These are phyloP conservation scores for Trematomus bernacchii DNA, from an alignment of 2,797 vertebrate genomes.

Conservation along the genomic window DNA sequence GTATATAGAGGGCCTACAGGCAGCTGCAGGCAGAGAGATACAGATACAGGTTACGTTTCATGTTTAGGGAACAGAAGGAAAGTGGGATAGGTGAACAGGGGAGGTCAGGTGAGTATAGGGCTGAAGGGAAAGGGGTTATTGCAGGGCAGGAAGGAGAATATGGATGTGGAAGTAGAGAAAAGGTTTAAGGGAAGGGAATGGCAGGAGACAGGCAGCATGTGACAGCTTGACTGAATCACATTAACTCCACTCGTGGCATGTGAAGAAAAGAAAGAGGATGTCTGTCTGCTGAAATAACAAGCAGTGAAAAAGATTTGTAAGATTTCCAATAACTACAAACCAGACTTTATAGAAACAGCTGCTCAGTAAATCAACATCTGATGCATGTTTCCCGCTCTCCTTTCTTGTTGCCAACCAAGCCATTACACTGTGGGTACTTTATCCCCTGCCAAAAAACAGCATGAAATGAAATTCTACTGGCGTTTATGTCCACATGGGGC, in stretches of 20 bases:
- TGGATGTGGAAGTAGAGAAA: neutral
- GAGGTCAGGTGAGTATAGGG: neutral
- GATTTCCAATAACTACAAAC: constrained; percentile 31
- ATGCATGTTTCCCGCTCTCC: constrained; percentile 3
- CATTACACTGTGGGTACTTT: constrained; percentile 8
- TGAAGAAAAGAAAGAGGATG: constrained; percentile 34
- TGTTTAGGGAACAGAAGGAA: neutral
- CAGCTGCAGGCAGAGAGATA: neutral
- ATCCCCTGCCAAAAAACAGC: constrained; percentile 2
- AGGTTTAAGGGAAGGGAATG: neutral
- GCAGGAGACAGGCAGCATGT: neutral
- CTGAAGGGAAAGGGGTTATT: neutral
- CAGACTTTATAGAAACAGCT: constrained; percentile 29
- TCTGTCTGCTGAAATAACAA: constrained; percentile 46
- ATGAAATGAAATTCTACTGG: neutral
- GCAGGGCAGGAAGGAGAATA: neutral
- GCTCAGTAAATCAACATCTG: constrained; percentile 31
- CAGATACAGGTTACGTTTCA: neutral
- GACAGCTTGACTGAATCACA: constrained; percentile 7
- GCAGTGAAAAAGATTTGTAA: constrained; percentile 46
- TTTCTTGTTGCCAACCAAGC: constrained; percentile 12
- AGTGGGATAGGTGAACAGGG: neutral
- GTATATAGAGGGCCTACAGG: neutral
- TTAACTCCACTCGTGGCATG: constrained; percentile 11
- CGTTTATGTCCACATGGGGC: constrained; percentile 12